phyloP scores from a whole-genome alignment of 2,797 vertebrate species.

The Sternotherus odoratus region DNA sequence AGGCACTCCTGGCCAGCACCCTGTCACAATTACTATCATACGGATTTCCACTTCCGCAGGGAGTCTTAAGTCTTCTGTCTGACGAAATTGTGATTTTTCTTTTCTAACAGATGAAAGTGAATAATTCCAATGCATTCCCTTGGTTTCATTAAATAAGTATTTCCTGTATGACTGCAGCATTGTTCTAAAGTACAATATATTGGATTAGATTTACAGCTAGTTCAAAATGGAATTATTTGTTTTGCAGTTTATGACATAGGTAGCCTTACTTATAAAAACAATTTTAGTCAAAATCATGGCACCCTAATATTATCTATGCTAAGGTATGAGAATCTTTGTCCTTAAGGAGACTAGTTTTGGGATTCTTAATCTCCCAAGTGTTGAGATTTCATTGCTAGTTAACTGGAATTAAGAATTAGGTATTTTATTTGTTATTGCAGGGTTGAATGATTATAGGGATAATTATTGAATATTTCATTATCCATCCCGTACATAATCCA shows the following conservation, averaged over 20 bases:
- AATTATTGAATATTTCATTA: conserved; percentile 46
- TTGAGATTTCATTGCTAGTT: conserved; percentile 30
- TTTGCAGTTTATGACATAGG: background rate
- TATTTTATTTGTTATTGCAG: conserved; percentile 9
- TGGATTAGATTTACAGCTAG: background rate
- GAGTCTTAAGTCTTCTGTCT: background rate
- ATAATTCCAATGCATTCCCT: background rate
- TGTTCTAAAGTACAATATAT: conserved; percentile 4
- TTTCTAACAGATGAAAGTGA: background rate
- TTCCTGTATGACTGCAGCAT: background rate
- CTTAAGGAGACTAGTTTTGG: conserved; percentile 27
- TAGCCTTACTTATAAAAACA: background rate
- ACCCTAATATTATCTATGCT: background rate
- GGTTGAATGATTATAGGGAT: conserved; percentile 28
- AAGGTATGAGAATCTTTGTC: conserved; percentile 37
- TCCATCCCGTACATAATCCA: conserved; percentile 33
- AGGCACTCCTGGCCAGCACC: no score
- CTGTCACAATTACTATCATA: no score
- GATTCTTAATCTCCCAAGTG: background rate
- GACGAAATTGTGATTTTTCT: background rate
- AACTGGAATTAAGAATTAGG: conserved; percentile 37
- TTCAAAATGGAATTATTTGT: conserved; percentile 26
- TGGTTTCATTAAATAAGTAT: background rate
- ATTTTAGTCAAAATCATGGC: conserved; percentile 3
- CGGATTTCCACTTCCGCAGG: no score